Conservation (phyloP, 1,140 invertebrate genomes). For the Apis mellifera region Amel_HAv3.1 CM009932.2:14687501-14688000, state of each 20-base stretch:
- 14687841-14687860: slow-evolving; percentile 90
- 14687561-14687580: not conserved
- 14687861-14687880: slow-evolving; percentile 86
- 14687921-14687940: slow-evolving; percentile 85
- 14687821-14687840: slow-evolving; percentile 91
- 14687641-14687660: slow-evolving; percentile 16
- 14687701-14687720: too few species aligned
- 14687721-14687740: too few species aligned
- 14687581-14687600: not conserved
- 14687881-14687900: slow-evolving; percentile 89
- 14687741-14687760: too few species aligned
- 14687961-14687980: slow-evolving; percentile 87
- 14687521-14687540: not conserved
- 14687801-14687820: slow-evolving; percentile 86
- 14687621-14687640: slow-evolving; percentile 13
- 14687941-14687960: slow-evolving; percentile 85
- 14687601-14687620: not conserved
- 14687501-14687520: slow-evolving; percentile 35
- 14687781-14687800: slow-evolving; percentile 54
- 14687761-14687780: too few species aligned
- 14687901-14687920: slow-evolving; percentile 87
- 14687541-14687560: not conserved
- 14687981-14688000: slow-evolving; percentile 82
- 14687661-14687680: too few species aligned
- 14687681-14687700: too few species aligned